phyloP scores from a whole-genome alignment of 2,888 invertebrate species.

The Melieria crassipennis region DNA sequence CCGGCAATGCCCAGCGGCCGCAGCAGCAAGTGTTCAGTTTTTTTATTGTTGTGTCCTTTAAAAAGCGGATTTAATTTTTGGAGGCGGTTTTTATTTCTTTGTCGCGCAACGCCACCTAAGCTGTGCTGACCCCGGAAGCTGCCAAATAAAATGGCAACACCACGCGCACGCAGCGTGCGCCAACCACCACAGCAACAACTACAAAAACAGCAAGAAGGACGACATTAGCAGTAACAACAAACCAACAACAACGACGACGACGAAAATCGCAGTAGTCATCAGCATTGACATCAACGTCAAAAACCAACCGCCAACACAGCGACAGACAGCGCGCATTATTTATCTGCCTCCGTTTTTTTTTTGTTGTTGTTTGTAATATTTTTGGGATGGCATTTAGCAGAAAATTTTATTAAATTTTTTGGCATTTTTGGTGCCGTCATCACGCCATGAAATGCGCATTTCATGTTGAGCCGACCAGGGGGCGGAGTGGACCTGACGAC shows the following conservation, averaged over 20 bases:
- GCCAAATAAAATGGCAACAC: too few species aligned
- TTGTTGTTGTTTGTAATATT: conserved; percentile 15
- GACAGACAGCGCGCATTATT: conserved; percentile 20
- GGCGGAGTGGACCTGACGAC: not conserved
- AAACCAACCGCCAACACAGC: too few species aligned
- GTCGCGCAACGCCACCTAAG: too few species aligned
- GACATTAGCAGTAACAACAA: too few species aligned
- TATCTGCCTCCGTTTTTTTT: conserved; percentile 17
- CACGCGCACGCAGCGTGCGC: too few species aligned
- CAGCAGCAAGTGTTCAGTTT: not conserved
- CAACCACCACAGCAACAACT: too few species aligned
- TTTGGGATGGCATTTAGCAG: conserved; percentile 17
- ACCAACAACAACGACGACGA: too few species aligned
- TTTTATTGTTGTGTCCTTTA: conserved; percentile 16
- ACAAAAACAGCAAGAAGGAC: too few species aligned
- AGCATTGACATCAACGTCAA: too few species aligned
- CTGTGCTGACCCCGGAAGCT: too few species aligned
- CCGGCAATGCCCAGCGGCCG: conserved; percentile 30
- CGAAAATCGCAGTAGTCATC: too few species aligned
- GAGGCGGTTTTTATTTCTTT: not conserved
- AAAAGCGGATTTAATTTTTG: conserved; percentile 24
- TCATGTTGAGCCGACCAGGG: not conserved
- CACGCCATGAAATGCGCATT: conserved; percentile 24
- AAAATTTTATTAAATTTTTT: conserved; percentile 29
- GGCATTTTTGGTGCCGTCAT: conserved; percentile 26